Conservation (phyloP, 2,113 vertebrate species). For the Cranoglanis bouderius region DNA sequence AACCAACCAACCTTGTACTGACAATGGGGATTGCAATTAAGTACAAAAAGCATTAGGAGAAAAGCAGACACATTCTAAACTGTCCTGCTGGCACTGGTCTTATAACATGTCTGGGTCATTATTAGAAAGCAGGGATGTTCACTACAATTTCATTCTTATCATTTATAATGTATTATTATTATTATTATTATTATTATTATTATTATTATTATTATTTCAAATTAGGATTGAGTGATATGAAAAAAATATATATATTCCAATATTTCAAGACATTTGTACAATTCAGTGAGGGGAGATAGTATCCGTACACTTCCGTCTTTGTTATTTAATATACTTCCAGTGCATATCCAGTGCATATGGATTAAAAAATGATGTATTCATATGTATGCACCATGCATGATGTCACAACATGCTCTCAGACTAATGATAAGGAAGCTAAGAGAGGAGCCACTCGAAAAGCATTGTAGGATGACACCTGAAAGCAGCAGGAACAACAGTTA, state of each 20-base stretch:
- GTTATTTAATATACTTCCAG: background rate
- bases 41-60: constrained; percentile 12
- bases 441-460: background rate
- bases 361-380: background rate
- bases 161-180: background rate
- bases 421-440: background rate
- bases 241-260: background rate
- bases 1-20: constrained; percentile 28
- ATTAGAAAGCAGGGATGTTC: background rate
- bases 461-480: background rate
- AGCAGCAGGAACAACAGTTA: background rate
- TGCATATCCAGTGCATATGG: background rate
- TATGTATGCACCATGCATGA: background rate
- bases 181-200: too few relatives aligned
- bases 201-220: background rate
- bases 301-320: background rate
- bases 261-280: background rate
- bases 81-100: constrained; percentile 6
- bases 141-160: background rate
- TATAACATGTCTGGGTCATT: background rate
- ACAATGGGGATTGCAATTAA: constrained; percentile 9
- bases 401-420: background rate
- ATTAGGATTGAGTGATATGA: background rate
- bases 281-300: background rate
- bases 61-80: constrained; percentile 15